Conservation (phyloP, 1,140 invertebrate genomes). For the Helicoverpa armigera region DNA sequence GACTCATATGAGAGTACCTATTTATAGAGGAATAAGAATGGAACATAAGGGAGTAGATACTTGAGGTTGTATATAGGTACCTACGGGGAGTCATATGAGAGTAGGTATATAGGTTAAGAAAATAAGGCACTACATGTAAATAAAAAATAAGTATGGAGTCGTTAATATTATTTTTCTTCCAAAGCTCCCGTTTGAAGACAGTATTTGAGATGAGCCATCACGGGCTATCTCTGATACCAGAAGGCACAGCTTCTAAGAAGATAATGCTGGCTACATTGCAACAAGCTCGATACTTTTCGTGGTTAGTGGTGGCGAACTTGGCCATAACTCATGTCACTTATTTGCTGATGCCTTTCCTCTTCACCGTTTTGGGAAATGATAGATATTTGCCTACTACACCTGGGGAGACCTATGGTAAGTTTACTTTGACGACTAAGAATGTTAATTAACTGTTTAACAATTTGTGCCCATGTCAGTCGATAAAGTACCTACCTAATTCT, state of each 20-base stretch:
- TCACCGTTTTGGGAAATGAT: slow-evolving; percentile 56
- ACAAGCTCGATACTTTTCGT: slow-evolving; percentile 52
- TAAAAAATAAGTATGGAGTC: too few species aligned
- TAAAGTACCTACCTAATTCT: background rate
- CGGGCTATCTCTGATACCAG: slow-evolving; percentile 51
- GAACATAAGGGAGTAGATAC: too few species aligned
- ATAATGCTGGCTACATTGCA: slow-evolving; percentile 50
- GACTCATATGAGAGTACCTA: too few species aligned
- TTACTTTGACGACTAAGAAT: background rate
- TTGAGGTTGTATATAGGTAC: too few species aligned
- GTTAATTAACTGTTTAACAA: too few species aligned
- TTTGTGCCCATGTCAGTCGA: background rate
- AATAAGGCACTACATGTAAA: too few species aligned
- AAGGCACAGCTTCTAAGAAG: slow-evolving; percentile 36
- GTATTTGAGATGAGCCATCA: slow-evolving; percentile 56
- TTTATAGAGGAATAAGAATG: too few species aligned
- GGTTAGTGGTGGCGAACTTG: slow-evolving; percentile 57
- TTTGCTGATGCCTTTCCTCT: slow-evolving; percentile 57
- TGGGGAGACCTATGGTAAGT: slow-evolving; percentile 61
- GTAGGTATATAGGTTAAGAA: too few species aligned
- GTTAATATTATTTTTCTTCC: background rate
- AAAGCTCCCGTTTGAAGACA: slow-evolving; percentile 50
- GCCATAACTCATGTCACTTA: slow-evolving; percentile 53
- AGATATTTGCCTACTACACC: slow-evolving; percentile 62
- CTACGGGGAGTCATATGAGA: too few species aligned